Evolutionary conservation across 2,113 vertebrate species (phyloP).

Genomic region (Takifugu bimaculatus): DNA sequence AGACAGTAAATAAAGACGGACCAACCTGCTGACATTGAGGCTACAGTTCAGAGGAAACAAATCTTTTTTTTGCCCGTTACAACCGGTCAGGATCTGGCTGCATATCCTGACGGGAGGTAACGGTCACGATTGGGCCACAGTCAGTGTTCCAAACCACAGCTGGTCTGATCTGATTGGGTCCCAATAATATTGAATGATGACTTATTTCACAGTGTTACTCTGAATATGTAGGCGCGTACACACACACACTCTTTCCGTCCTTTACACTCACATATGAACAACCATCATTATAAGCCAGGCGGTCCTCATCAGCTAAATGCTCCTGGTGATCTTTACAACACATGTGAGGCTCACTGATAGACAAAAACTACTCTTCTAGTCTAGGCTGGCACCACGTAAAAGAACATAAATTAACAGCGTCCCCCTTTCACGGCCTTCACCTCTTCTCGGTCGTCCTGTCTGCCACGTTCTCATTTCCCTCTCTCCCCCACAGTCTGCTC

Average conservation of each 20-base stretch:
- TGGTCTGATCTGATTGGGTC: constrained; percentile 40
- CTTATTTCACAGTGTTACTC: constrained; percentile 69
- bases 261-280: constrained; percentile 10
- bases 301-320: constrained; percentile 42
- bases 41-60: too few species aligned
- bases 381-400: constrained; percentile 60
- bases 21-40: too few species aligned
- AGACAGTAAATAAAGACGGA: too few species aligned
- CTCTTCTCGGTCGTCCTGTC: constrained; percentile 10
- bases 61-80: too few species aligned
- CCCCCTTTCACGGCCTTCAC: constrained; percentile 24
- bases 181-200: constrained; percentile 58
- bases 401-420: constrained; percentile 6
- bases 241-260: background rate
- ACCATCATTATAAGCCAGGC: constrained; percentile 39
- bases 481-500: constrained; percentile 4
- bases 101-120: too few species aligned
- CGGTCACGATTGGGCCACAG: too few species aligned
- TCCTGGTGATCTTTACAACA: constrained; percentile 49
- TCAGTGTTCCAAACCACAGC: constrained; percentile 15
- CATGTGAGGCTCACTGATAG: constrained; percentile 53
- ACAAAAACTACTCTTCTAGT: constrained; percentile 52
- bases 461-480: constrained; percentile 1
- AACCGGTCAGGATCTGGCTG: too few species aligned
- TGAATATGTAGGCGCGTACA: constrained; percentile 31